Evolutionary conservation across 2,888 invertebrate species (phyloP).

Genomic region (Saturnia japonica): DNA sequence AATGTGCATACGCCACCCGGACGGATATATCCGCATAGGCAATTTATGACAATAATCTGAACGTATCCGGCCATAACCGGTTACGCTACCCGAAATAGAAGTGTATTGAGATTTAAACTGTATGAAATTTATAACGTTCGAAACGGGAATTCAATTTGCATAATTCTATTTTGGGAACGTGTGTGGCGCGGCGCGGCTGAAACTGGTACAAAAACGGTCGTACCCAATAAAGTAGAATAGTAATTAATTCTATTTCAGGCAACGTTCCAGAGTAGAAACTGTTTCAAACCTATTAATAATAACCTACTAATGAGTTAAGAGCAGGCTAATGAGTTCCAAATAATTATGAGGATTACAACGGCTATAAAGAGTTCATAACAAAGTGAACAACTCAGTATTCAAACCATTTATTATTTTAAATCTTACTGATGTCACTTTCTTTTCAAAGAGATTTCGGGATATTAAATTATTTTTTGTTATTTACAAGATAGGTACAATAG

Average conservation of each 20-base stretch:
- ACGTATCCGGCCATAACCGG: slow-evolving; percentile 57
- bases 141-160: slow-evolving; percentile 50
- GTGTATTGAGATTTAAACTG: slow-evolving; percentile 58
- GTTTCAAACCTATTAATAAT: slow-evolving; percentile 3
- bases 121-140: slow-evolving; percentile 56
- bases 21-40: slow-evolving; percentile 41
- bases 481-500: not conserved
- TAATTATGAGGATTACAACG: not conserved
- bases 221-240: slow-evolving; percentile 5
- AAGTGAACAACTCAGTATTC: too few relatives aligned
- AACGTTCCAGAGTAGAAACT: not conserved
- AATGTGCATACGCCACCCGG: slow-evolving; percentile 52
- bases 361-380: not conserved
- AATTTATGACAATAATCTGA: slow-evolving; percentile 75
- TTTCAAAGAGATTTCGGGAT: not conserved
- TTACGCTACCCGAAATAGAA: slow-evolving; percentile 57
- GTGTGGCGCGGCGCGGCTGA: slow-evolving; percentile 17
- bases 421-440: too few relatives aligned
- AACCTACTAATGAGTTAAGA: not conserved
- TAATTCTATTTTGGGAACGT: slow-evolving; percentile 39
- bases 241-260: not conserved
- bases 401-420: too few relatives aligned
- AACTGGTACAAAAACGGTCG: slow-evolving; percentile 9
- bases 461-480: not conserved
- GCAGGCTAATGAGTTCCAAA: not conserved